Percentiles rank a stretch among this genome's conserved stretches.
phyloP scores from a whole-genome alignment of 2,113 vertebrate genomes.

The Pedionomus torquatus region DNA sequence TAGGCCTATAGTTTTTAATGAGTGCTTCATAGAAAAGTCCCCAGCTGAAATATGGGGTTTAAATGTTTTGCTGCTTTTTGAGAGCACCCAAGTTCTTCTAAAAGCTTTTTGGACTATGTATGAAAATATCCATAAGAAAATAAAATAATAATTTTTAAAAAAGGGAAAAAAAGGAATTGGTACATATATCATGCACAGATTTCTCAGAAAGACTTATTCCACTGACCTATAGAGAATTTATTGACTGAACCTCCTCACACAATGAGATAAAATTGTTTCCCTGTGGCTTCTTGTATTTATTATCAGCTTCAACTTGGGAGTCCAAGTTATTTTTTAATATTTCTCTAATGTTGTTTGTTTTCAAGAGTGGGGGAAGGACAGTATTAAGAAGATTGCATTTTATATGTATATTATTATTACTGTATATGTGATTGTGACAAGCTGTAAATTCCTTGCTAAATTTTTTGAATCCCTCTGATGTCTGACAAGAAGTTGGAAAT shows the following conservation, averaged over 20 bases:
- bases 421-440: constrained; percentile 59
- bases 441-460: constrained; percentile 69
- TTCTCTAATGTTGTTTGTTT: constrained; percentile 31
- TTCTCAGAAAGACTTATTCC: background rate
- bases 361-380: background rate
- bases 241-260: background rate
- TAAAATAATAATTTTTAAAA: too few species aligned
- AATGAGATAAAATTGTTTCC: background rate
- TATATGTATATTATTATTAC: constrained; percentile 47
- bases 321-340: constrained; percentile 4
- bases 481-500: constrained; percentile 74
- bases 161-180: background rate
- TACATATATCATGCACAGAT: background rate
- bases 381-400: background rate
- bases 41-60: background rate
- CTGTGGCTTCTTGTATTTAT: background rate
- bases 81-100: background rate
- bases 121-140: background rate
- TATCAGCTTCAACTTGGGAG: background rate
- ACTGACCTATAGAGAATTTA: background rate
- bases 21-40: background rate
- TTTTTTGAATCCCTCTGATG: constrained; percentile 72
- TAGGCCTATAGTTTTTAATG: background rate
- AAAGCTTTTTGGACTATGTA: background rate
- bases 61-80: background rate